Conservation (phyloP, 2,797 vertebrate species). For the Eleutherodactylus coqui region DNA sequence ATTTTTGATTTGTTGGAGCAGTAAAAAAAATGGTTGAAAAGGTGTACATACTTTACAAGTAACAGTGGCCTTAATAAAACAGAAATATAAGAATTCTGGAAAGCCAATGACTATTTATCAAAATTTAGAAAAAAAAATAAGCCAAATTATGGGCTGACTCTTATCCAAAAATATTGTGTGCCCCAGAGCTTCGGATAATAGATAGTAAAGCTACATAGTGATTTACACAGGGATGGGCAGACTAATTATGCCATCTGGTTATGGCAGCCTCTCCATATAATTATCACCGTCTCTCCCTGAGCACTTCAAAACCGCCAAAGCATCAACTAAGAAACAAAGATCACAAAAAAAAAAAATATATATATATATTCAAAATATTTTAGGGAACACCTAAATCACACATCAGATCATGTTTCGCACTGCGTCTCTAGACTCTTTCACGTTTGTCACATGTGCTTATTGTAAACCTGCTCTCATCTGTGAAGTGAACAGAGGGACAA, state of each 20-base stretch:
- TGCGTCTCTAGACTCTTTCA: no score
- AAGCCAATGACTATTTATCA: background rate
- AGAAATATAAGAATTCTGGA: background rate
- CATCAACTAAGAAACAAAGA: no score
- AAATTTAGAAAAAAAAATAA: background rate
- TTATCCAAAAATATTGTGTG: background rate
- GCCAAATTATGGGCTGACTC: background rate
- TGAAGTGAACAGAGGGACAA: no score
- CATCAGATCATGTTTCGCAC: no score
- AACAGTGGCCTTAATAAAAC: background rate
- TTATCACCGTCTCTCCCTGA: background rate
- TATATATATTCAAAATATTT: no score
- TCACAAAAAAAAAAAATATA: no score
- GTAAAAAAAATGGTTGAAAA: background rate
- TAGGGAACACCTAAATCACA: no score
- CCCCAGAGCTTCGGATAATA: background rate
- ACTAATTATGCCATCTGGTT: background rate
- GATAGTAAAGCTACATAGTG: background rate
- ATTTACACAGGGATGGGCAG: background rate
- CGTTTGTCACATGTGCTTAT: background rate
- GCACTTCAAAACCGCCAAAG: no score
- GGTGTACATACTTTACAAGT: background rate
- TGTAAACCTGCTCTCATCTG: no score
- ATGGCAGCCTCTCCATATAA: background rate
- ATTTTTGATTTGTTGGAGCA: background rate